Evolutionary conservation across 2,797 vertebrate species (phyloP).

Genomic region (Nannoperca australis): DNA sequence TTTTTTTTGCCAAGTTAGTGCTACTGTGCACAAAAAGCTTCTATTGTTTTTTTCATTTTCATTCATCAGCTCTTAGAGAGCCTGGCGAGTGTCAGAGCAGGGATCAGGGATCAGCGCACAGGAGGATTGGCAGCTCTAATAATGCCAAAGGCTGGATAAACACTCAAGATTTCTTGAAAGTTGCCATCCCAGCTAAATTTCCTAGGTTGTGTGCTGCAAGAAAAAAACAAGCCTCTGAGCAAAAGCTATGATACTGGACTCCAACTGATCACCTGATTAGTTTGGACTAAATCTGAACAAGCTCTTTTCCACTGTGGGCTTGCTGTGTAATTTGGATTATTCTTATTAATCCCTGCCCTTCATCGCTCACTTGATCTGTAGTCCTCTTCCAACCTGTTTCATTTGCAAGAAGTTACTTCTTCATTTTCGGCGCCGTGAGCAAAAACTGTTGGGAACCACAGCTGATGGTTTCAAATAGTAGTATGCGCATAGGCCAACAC

Average conservation of each 20-base stretch:
- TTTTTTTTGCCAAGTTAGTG: slow-evolving; percentile 22
- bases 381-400: slow-evolving; percentile 10
- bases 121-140: slow-evolving; percentile 60
- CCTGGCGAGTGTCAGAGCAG: slow-evolving; percentile 54
- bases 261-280: slow-evolving; percentile 46
- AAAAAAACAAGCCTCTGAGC: slow-evolving; percentile 36
- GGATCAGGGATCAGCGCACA: slow-evolving; percentile 61
- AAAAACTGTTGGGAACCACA: background rate
- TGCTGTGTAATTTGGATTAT: slow-evolving; percentile 47
- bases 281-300: slow-evolving; percentile 35
- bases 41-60: slow-evolving; percentile 55
- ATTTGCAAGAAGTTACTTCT: background rate
- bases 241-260: slow-evolving; percentile 26
- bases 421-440: background rate
- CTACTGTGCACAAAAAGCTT: slow-evolving; percentile 49
- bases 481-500: background rate
- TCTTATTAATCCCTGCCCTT: slow-evolving; percentile 32
- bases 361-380: slow-evolving; percentile 22
- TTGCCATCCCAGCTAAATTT: slow-evolving; percentile 63
- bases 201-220: slow-evolving; percentile 36
- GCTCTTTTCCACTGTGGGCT: slow-evolving; percentile 22
- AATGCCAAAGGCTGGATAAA: slow-evolving; percentile 73
- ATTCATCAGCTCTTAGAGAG: slow-evolving; percentile 34
- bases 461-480: background rate
- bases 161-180: slow-evolving; percentile 63